phyloP scores from a whole-genome alignment of 2,888 invertebrate species.

The Nudaria mundana region DNA sequence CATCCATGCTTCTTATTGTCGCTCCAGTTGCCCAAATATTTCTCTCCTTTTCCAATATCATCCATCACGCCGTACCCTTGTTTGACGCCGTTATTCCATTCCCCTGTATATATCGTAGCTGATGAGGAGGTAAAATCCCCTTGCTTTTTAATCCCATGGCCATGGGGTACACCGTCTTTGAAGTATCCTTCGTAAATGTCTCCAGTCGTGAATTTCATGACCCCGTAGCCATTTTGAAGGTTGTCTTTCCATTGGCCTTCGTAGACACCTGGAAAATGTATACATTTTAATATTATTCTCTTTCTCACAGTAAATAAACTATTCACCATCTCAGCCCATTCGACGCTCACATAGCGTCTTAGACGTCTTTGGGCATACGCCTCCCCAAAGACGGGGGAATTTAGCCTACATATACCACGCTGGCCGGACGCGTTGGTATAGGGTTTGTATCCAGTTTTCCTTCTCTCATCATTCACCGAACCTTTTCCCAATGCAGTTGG shows the following conservation, averaged over 20 bases:
- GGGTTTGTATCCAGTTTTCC: too few relatives aligned
- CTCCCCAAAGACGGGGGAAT: too few relatives aligned
- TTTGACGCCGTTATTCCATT: slow-evolving; percentile 89
- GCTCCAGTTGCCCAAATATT: slow-evolving; percentile 94
- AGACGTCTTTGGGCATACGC: too few relatives aligned
- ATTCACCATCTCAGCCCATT: too few relatives aligned
- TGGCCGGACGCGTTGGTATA: too few relatives aligned
- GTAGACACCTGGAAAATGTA: slow-evolving; percentile 79
- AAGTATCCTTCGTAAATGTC: slow-evolving; percentile 94
- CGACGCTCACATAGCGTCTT: too few relatives aligned
- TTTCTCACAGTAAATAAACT: too few relatives aligned
- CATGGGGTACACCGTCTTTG: slow-evolving; percentile 90
- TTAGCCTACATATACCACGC: too few relatives aligned
- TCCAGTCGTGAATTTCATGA: slow-evolving; percentile 87
- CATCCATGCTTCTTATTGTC: slow-evolving; percentile 92
- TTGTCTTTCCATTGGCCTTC: slow-evolving; percentile 92
- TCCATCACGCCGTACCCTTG: slow-evolving; percentile 95
- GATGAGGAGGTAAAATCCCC: slow-evolving; percentile 88
- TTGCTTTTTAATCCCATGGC: slow-evolving; percentile 91
- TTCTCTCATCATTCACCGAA: too few relatives aligned
- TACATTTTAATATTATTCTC: not conserved
- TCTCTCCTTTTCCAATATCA: slow-evolving; percentile 91
- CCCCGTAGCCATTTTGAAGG: slow-evolving; percentile 90
- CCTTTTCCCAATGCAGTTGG: too few relatives aligned
- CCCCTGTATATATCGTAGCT: slow-evolving; percentile 93